A percentile compares a stretch with the other conserved stretches of the same genome.
Evolutionary conservation across 2,888 invertebrate species (phyloP).

Genomic region (Drosophila silvestris): DNA sequence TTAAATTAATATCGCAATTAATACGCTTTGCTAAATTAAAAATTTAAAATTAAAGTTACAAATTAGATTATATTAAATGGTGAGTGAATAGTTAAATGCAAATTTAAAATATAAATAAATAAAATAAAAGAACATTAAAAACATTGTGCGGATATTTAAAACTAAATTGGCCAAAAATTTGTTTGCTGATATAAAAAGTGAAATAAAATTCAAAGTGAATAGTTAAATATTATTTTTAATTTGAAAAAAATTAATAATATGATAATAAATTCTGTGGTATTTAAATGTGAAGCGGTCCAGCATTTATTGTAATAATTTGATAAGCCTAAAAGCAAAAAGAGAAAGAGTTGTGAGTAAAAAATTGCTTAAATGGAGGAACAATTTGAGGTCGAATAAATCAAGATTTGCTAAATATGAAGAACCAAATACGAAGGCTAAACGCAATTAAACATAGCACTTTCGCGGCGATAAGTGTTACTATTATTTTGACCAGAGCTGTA

Average conservation of each 20-base stretch:
- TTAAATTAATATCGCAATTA: background rate
- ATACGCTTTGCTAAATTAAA: too few relatives aligned
- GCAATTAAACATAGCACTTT: background rate
- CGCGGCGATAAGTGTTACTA: background rate
- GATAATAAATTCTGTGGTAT: background rate
- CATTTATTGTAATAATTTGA: background rate
- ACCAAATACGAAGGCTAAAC: too few relatives aligned
- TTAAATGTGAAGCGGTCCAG: background rate
- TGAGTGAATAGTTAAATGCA: background rate
- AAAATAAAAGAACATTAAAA: background rate
- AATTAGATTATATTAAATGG: background rate
- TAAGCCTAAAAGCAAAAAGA: background rate
- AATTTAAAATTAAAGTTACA: background rate
- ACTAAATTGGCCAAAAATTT: background rate
- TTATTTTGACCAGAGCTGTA: background rate
- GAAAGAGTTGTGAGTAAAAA: rapidly evolving
- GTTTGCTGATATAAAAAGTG: background rate
- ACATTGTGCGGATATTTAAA: background rate
- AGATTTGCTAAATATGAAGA: background rate
- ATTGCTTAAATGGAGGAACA: background rate
- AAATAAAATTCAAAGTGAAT: background rate
- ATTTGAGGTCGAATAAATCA: background rate
- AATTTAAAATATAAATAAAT: background rate
- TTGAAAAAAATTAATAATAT: background rate
- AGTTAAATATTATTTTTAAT: background rate